These are phyloP conservation scores for Arrhopalites spinosus DNA, from an alignment of 2,888 invertebrate species.

Conservation along the genomic window DNA sequence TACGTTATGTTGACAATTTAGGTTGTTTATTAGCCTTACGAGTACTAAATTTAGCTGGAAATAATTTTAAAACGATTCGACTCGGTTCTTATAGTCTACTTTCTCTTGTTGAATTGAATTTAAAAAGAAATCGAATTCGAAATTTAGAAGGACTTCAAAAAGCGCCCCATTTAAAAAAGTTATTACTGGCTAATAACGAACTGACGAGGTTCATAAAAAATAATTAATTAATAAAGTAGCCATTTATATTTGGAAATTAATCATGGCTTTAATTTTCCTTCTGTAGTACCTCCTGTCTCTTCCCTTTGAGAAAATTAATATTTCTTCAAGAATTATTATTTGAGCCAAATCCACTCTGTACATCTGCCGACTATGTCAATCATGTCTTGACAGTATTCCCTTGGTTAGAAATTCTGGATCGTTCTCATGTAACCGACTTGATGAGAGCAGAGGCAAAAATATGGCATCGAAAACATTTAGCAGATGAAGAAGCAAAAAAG, in stretches of 20 bases:
- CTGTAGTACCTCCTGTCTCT: constrained; percentile 12
- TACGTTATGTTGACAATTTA: constrained; percentile 74
- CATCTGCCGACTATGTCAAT: constrained; percentile 42
- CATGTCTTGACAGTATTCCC: constrained; percentile 53
- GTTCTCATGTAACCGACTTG: constrained; percentile 43
- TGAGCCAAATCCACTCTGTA: constrained; percentile 52
- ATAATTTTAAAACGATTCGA: constrained; percentile 79
- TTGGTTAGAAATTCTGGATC: constrained; percentile 46
- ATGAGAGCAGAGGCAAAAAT: constrained; percentile 46
- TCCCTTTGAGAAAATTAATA: constrained; percentile 48
- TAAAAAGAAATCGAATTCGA: constrained; percentile 81
- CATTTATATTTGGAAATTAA: no score
- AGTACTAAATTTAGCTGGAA: constrained; percentile 90
- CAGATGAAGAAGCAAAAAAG: constrained; percentile 47
- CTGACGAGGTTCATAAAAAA: constrained; percentile 65
- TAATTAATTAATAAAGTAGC: no score
- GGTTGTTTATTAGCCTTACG: constrained; percentile 75
- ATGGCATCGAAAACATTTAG: constrained; percentile 48
- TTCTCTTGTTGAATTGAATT: constrained; percentile 82
- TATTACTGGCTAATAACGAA: constrained; percentile 83
- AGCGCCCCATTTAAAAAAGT: constrained; percentile 74
- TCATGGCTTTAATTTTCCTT: neutral
- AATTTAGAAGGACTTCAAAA: constrained; percentile 80
- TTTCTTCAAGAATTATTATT: constrained; percentile 52
- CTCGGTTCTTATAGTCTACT: constrained; percentile 78